Evolutionary conservation across 1,140 invertebrate species (phyloP).

Genomic region (Formica selysi): DNA sequence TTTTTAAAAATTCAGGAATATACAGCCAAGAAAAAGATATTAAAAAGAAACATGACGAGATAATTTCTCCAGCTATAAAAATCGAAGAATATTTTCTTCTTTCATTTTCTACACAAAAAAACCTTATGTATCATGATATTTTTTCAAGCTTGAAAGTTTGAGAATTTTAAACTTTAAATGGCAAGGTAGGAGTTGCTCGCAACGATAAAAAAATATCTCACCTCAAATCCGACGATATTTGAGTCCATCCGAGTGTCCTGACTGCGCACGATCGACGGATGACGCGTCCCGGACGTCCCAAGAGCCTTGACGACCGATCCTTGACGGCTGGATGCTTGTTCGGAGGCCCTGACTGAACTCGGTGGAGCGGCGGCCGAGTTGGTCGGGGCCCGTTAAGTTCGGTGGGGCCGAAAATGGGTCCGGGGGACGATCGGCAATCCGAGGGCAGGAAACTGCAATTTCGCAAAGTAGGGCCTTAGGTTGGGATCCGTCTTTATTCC

Average conservation of each 20-base stretch:
- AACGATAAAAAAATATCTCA: constrained; percentile 36
- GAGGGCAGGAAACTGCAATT: constrained; percentile 85
- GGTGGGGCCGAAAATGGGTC: constrained; percentile 58
- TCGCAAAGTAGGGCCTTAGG: constrained; percentile 82
- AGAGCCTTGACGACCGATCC: constrained; percentile 30
- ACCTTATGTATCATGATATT: not conserved
- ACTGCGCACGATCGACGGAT: constrained; percentile 48
- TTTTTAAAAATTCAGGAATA: not conserved
- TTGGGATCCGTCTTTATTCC: constrained; percentile 76
- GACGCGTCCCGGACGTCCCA: constrained; percentile 25
- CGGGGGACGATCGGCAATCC: constrained; percentile 67
- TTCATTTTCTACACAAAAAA: not conserved
- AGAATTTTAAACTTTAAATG: not conserved
- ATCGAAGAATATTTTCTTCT: not conserved
- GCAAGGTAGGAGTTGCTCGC: not conserved
- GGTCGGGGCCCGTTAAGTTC: constrained; percentile 31
- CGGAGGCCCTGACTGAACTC: constrained; percentile 6
- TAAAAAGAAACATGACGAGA: not conserved
- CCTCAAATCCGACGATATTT: constrained; percentile 68
- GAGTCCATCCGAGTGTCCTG: constrained; percentile 36
- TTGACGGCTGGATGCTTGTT: constrained; percentile 37
- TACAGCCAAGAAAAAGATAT: not conserved
- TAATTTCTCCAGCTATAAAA: not conserved
- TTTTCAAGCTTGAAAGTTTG: not conserved
- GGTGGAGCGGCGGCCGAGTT: not conserved